A percentile compares a stretch with the other conserved stretches of the same genome.
Evolutionary conservation across 2,797 vertebrate genomes (phyloP).

Genomic region (Phylloscopus collybita): DNA sequence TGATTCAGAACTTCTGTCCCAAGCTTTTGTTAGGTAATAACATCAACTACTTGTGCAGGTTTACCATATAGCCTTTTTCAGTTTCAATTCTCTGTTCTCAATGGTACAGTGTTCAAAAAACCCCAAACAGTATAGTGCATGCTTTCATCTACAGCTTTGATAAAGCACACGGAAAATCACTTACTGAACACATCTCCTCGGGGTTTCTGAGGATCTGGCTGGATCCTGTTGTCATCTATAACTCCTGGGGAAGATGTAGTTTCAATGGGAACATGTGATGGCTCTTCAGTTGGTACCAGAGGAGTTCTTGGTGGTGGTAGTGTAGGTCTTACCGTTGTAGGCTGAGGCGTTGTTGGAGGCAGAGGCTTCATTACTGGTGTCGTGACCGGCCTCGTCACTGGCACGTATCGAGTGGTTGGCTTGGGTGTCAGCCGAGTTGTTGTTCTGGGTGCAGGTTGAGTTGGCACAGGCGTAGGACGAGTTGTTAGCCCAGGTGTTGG

Average conservation of each 20-base stretch:
- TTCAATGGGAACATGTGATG: conserved; percentile 45
- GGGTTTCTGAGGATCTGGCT: conserved; percentile 89
- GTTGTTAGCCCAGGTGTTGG: neutral
- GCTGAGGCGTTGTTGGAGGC: conserved; percentile 10
- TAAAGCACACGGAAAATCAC: conserved; percentile 41
- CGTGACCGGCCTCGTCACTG: conserved; percentile 28
- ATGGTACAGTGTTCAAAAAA: neutral
- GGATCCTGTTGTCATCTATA: conserved; percentile 88
- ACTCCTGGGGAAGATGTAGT: conserved; percentile 55
- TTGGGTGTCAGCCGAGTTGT: conserved; percentile 19
- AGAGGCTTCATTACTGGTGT: conserved; percentile 48
- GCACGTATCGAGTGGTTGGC: neutral
- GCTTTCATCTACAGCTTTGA: neutral
- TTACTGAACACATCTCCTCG: conserved; percentile 98
- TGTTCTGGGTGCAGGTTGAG: neutral
- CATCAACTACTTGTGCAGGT: neutral
- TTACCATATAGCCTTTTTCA: neutral
- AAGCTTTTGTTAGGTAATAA: neutral
- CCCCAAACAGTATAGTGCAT: neutral
- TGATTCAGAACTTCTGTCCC: neutral
- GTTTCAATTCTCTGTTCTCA: neutral
- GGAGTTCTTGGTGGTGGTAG: conserved; percentile 18
- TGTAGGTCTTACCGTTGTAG: neutral
- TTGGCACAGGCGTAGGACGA: conserved; percentile 30
- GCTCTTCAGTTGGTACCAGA: conserved; percentile 52